Evolutionary conservation across 2,888 invertebrate genomes (phyloP).

Genomic region (Aporophyla nigra): DNA sequence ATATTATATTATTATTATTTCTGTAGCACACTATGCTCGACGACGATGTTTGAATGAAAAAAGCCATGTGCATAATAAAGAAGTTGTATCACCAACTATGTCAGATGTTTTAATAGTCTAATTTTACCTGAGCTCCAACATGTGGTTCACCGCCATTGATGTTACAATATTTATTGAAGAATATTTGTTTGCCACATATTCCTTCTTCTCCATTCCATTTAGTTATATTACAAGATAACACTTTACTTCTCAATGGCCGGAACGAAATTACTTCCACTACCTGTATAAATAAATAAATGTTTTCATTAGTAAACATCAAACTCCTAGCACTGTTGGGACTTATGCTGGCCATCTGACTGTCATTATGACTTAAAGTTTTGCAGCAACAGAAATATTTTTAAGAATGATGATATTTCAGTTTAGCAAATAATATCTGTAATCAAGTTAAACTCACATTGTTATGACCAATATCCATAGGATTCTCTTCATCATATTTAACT

Average conservation of each 20-base stretch:
- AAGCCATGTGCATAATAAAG: neutral
- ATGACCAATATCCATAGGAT: slow-evolving; percentile 84
- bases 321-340: neutral
- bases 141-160: slow-evolving; percentile 89
- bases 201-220: slow-evolving; percentile 87
- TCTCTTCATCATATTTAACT: slow-evolving; percentile 91
- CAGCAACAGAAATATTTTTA: neutral
- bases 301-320: slow-evolving; percentile 4
- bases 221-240: slow-evolving; percentile 88
- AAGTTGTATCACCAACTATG: neutral
- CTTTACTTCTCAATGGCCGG: slow-evolving; percentile 91
- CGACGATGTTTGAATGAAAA: neutral
- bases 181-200: slow-evolving; percentile 90
- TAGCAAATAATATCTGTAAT: neutral
- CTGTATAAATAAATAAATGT: slow-evolving; percentile 54
- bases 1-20: no score
- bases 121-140: slow-evolving; percentile 91
- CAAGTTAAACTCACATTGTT: slow-evolving; percentile 76
- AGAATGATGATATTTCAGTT: neutral
- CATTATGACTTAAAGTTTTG: neutral
- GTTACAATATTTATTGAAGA: slow-evolving; percentile 91
- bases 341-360: neutral
- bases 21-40: neutral
- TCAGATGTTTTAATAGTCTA: neutral
- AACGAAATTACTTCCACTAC: slow-evolving; percentile 92